These are phyloP conservation scores for Paracanthobrama guichenoti DNA, from an alignment of 2,113 vertebrate genomes.

Conservation along the genomic window DNA sequence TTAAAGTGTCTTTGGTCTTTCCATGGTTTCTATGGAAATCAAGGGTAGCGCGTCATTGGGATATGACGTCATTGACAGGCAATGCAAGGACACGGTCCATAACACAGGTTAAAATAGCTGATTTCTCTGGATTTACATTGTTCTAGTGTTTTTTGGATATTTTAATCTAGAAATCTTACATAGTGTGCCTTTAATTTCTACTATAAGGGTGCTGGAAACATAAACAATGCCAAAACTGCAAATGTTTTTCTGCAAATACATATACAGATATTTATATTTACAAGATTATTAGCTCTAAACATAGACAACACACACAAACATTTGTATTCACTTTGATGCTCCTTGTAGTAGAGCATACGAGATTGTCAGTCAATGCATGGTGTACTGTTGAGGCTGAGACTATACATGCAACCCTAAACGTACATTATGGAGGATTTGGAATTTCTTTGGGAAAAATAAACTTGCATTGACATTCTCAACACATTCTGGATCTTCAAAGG, in stretches of 20 bases:
- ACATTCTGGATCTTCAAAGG: conserved; percentile 14
- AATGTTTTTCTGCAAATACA: background rate
- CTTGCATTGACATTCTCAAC: conserved; percentile 19
- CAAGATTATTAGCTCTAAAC: background rate
- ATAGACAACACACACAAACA: background rate
- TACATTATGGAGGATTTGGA: background rate
- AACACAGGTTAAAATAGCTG: too few species aligned
- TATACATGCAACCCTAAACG: background rate
- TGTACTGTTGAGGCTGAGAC: background rate
- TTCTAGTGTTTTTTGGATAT: too few species aligned
- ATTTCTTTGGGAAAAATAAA: background rate
- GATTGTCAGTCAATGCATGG: background rate
- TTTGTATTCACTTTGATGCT: background rate
- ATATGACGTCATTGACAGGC: too few species aligned
- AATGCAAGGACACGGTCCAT: too few species aligned
- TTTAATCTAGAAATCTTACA: too few species aligned
- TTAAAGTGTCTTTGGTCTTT: too few species aligned
- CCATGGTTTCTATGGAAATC: too few species aligned
- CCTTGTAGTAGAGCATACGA: background rate
- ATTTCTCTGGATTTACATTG: too few species aligned
- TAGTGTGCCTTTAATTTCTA: too few species aligned
- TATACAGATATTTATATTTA: background rate
- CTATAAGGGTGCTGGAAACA: background rate
- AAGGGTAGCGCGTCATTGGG: too few species aligned
- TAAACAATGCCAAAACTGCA: too few species aligned